Conservation (phyloP, 2,888 invertebrate species). For the Troides oblongomaculatus region DNA sequence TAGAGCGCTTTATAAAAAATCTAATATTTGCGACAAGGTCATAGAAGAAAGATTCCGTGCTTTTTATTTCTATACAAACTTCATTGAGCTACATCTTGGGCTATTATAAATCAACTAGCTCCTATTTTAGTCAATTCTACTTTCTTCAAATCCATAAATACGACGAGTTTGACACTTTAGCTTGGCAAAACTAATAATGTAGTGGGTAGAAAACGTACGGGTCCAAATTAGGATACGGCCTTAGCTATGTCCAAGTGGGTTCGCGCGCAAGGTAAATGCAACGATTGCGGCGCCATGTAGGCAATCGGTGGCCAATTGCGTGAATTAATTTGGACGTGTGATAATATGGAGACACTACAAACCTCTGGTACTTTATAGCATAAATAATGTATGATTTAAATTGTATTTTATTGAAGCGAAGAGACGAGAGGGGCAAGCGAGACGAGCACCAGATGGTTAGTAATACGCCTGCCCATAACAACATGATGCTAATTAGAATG, state of each 20-base stretch:
- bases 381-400: no score
- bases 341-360: neutral
- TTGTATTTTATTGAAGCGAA: no score
- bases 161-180: neutral
- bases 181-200: constrained; percentile 3
- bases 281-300: constrained; percentile 10
- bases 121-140: neutral
- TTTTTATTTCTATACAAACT: neutral
- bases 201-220: constrained; percentile 18
- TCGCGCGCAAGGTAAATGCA: constrained; percentile 13
- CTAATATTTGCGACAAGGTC: no score
- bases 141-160: neutral
- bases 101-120: neutral
- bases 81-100: neutral
- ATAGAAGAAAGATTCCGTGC: no score
- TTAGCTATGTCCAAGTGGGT: constrained; percentile 9
- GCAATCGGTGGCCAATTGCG: constrained; percentile 6
- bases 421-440: no score
- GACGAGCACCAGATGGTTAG: no score
- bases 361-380: neutral
- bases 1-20: no score
- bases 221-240: constrained; percentile 23
- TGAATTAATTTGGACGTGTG: constrained; percentile 4
- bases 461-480: no score
- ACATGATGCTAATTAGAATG: no score